Conservation (phyloP, 2,888 invertebrate genomes). For the Polydrusus pterygomalis region DNA sequence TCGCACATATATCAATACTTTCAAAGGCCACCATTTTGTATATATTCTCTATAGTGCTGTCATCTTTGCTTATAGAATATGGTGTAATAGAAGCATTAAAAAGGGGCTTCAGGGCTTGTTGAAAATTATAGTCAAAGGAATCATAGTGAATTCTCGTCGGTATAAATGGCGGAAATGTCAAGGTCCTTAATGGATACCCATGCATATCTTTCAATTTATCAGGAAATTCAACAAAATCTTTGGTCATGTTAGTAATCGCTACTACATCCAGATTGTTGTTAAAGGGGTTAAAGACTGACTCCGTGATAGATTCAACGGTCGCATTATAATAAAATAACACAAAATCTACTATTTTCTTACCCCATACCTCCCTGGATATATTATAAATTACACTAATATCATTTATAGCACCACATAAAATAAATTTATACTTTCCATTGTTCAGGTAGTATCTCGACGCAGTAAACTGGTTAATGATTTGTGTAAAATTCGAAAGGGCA, state of each 20-base stretch:
- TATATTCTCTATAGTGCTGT: neutral
- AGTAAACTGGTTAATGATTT: neutral
- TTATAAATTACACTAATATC: neutral
- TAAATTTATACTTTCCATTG: constrained; percentile 27
- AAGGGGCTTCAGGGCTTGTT: neutral
- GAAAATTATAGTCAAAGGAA: constrained; percentile 2
- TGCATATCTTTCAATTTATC: constrained; percentile 37
- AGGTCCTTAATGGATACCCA: constrained; percentile 22
- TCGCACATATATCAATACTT: constrained; percentile 9
- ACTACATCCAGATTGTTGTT: neutral
- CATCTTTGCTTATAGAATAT: neutral
- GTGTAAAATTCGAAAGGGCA: neutral
- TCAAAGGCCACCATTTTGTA: neutral
- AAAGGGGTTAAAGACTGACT: constrained; percentile 35
- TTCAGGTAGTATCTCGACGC: constrained; percentile 7
- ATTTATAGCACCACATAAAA: neutral
- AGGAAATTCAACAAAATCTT: constrained; percentile 30
- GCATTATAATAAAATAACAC: constrained; percentile 18
- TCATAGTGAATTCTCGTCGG: neutral
- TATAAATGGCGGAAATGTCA: neutral
- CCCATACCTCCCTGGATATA: constrained; percentile 12
- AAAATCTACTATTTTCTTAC: constrained; percentile 29
- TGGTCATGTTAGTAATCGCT: neutral
- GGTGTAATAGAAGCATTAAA: neutral
- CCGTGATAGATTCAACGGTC: neutral